phyloP scores from a whole-genome alignment of 2,888 invertebrate genomes.

The Himalopsyche tibetana region DNA sequence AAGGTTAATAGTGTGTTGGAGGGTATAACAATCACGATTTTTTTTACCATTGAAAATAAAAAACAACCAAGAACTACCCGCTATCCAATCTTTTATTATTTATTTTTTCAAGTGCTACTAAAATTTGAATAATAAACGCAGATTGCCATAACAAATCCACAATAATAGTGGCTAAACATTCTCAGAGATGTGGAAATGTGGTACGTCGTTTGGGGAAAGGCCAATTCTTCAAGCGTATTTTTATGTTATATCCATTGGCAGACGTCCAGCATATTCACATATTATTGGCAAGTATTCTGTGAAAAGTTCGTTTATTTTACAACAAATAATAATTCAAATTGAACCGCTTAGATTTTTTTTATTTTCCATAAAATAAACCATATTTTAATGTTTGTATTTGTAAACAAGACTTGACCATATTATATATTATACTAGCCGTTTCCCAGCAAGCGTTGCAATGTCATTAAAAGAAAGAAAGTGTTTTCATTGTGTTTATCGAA shows the following conservation, averaged over 20 bases:
- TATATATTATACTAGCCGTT: too few species aligned
- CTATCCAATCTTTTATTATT: too few species aligned
- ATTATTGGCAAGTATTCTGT: conserved; percentile 12
- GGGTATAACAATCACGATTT: too few species aligned
- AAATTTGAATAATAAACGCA: conserved; percentile 12
- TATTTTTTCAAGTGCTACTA: neutral
- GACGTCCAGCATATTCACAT: conserved; percentile 47
- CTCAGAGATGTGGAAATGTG: neutral
- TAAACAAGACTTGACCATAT: too few species aligned
- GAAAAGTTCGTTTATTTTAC: neutral
- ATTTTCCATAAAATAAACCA: too few species aligned
- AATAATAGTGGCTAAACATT: neutral
- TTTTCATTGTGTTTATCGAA: too few species aligned
- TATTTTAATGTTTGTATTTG: too few species aligned
- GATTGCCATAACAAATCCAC: neutral
- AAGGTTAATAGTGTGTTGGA: too few species aligned
- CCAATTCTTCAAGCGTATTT: conserved; percentile 50
- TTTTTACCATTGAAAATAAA: too few species aligned
- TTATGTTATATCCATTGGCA: conserved; percentile 45
- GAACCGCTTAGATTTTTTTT: neutral
- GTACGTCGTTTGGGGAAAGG: conserved; percentile 27
- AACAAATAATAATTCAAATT: neutral
- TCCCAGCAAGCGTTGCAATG: too few species aligned
- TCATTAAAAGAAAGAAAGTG: too few species aligned
- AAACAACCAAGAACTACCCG: too few species aligned